Conservation (phyloP, 2,113 vertebrate genomes). For the Chloropsis hardwickii region DNA sequence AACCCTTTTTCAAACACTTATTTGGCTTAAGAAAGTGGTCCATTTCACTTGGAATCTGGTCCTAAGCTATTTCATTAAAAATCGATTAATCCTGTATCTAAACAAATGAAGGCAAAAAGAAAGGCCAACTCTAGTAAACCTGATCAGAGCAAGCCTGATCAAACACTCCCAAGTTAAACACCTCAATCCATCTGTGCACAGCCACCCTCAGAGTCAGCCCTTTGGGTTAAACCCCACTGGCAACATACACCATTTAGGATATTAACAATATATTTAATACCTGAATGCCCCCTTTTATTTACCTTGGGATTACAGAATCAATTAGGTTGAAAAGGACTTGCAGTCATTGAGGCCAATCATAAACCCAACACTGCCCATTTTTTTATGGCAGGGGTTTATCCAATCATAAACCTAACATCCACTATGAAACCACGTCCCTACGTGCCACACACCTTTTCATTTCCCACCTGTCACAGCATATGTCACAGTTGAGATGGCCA, state of each 20-base stretch:
- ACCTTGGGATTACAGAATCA: background rate
- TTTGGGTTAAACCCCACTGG: background rate
- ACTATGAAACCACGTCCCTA: background rate
- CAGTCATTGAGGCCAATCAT: rapidly evolving
- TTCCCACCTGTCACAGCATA: background rate
- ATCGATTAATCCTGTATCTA: rapidly evolving
- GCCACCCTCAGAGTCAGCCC: background rate
- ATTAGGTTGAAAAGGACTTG: background rate
- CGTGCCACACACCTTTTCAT: background rate
- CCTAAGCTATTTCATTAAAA: background rate
- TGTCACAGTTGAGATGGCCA: background rate
- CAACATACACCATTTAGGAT: rapidly evolving
- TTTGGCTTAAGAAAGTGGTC: background rate
- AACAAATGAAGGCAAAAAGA: background rate
- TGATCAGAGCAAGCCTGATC: background rate
- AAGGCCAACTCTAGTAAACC: background rate
- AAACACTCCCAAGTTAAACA: background rate
- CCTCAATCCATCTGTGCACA: background rate
- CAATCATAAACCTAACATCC: background rate
- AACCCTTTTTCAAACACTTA: background rate
- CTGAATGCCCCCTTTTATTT: background rate
- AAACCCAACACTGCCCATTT: background rate
- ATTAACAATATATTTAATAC: background rate
- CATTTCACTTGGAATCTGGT: background rate
- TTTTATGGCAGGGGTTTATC: background rate